Evolutionary conservation across 2,797 vertebrate genomes (phyloP).

Genomic region (Balearica regulorum): DNA sequence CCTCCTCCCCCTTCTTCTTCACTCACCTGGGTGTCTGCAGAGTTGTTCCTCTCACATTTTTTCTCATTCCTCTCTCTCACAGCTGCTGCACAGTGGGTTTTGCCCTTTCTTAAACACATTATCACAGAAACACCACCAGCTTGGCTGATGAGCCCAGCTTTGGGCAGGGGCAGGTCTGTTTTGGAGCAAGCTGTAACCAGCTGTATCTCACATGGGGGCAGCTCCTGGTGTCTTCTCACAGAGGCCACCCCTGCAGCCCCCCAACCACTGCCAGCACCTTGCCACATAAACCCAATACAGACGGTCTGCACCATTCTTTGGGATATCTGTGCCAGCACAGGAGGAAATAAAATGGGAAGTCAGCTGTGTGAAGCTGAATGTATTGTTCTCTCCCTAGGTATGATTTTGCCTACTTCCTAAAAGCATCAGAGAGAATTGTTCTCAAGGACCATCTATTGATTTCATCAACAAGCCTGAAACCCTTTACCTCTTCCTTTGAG

Average conservation of each 20-base stretch:
- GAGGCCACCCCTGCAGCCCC: neutral
- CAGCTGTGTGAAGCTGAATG: fast-evolving
- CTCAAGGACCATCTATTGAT: neutral
- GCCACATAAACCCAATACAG: neutral
- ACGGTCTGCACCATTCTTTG: neutral
- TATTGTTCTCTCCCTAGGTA: neutral
- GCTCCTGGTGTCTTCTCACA: neutral
- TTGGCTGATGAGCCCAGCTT: neutral
- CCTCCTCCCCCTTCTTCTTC: neutral
- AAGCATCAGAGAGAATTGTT: neutral
- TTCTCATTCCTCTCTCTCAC: neutral
- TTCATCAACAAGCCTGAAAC: neutral
- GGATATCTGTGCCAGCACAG: neutral
- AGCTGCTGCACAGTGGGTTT: neutral
- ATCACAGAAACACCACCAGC: neutral
- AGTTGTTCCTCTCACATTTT: neutral
- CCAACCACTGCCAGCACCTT: neutral
- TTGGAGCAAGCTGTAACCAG: neutral
- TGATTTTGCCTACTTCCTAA: neutral
- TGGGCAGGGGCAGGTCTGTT: fast-evolving
- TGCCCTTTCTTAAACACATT: neutral
- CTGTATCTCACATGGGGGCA: neutral
- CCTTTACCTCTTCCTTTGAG: neutral
- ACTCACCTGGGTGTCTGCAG: neutral
- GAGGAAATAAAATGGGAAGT: neutral